phyloP scores from a whole-genome alignment of 35 echinoderm and acorn worm genomes.

The Hemicentrotus pulcherrimus region DNA sequence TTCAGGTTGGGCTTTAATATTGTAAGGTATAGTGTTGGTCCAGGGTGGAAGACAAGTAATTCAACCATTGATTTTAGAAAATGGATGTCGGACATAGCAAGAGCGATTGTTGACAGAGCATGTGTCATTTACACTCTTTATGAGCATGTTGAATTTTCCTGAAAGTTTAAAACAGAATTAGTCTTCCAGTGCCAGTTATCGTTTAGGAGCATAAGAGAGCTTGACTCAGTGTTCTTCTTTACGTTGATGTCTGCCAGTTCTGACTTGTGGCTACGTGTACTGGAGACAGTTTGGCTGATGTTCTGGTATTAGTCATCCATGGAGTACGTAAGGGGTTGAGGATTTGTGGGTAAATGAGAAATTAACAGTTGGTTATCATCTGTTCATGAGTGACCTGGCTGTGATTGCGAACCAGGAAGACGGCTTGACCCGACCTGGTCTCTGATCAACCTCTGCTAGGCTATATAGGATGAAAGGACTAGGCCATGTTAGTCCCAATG shows the following conservation, averaged over 20 bases:
- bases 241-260: background rate
- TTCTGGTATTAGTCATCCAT: background rate
- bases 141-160: too few relatives aligned
- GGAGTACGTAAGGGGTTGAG: background rate
- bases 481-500: background rate
- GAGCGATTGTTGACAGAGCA: too few relatives aligned
- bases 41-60: too few relatives aligned
- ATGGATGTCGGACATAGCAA: too few relatives aligned
- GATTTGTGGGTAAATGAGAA: background rate
- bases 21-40: too few relatives aligned
- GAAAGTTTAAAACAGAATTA: too few relatives aligned
- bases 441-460: background rate
- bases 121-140: too few relatives aligned
- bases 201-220: background rate
- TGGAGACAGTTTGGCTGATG: background rate
- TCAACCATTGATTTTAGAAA: too few relatives aligned
- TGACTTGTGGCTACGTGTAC: background rate
- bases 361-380: conserved; percentile 19
- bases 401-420: background rate
- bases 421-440: conserved; percentile 6
- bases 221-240: background rate
- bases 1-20: too few relatives aligned
- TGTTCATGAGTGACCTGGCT: background rate
- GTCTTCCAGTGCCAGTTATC: background rate
- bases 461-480: background rate